Conservation (phyloP, 2,888 invertebrate genomes). For the Nasonia oneida region DNA sequence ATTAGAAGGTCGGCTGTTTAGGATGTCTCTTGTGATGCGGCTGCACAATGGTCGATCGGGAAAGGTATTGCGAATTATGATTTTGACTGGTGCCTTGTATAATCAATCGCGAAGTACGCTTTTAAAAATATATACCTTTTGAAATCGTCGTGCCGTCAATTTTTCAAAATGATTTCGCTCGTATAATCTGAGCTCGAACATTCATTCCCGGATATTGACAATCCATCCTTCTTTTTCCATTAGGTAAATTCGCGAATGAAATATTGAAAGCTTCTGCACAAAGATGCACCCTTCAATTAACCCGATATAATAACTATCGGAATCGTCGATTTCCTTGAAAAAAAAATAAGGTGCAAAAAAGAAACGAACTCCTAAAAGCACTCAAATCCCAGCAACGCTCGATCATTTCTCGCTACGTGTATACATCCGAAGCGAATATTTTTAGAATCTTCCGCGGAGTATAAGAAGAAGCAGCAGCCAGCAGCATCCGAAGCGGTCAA, state of each 20-base stretch:
- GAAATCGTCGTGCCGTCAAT: too few species aligned
- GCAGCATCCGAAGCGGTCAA: constrained; percentile 34
- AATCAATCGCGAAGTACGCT: background rate
- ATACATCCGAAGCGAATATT: constrained; percentile 22
- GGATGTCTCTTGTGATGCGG: background rate
- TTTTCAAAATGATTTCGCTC: too few species aligned
- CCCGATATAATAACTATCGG: background rate
- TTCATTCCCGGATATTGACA: background rate
- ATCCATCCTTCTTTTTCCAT: background rate
- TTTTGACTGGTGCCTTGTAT: too few species aligned
- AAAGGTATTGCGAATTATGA: too few species aligned
- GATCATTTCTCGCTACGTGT: constrained; percentile 28
- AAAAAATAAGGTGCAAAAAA: background rate
- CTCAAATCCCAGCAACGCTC: constrained; percentile 21
- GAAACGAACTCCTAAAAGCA: constrained; percentile 2
- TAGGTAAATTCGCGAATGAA: background rate
- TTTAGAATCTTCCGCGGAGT: constrained; percentile 10
- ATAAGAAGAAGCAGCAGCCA: constrained; percentile 11
- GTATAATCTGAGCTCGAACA: too few species aligned
- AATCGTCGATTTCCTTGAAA: constrained; percentile 23
- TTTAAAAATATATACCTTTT: background rate
- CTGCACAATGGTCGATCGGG: background rate
- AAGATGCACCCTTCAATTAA: constrained; percentile 12
- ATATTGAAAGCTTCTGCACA: constrained; percentile 25
- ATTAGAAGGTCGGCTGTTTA: background rate